phyloP scores from a whole-genome alignment of 37 sponge, comb jelly and placozoan genomes.

The Haliclona indistincta region DNA sequence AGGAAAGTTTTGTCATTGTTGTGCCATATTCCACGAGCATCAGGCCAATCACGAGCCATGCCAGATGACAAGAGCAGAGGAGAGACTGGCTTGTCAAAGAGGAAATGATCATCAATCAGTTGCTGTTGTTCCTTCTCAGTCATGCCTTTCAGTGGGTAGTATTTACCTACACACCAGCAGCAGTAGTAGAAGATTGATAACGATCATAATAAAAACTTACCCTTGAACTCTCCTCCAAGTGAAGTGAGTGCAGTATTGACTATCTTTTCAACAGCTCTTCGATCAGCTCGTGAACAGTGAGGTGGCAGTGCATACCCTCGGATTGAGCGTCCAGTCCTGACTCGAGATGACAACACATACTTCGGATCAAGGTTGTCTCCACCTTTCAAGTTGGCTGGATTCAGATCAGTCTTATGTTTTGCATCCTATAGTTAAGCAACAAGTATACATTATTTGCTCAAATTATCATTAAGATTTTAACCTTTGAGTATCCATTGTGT shows the following conservation, averaged over 20 bases:
- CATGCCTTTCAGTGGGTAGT: conserved; percentile 71
- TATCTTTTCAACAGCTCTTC: conserved; percentile 71
- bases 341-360: conserved; percentile 66
- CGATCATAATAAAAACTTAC: not conserved
- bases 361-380: conserved; percentile 57
- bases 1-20: conserved; percentile 63
- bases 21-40: conserved; percentile 68
- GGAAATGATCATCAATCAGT: conserved; percentile 75
- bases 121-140: conserved; percentile 62
- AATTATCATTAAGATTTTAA: not conserved
- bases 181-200: not conserved
- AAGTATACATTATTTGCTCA: not conserved
- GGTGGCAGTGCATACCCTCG: conserved; percentile 77
- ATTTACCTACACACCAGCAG: conserved; percentile 42
- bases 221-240: conserved; percentile 27
- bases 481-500: conserved; percentile 51
- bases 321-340: conserved; percentile 70
- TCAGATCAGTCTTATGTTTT: conserved; percentile 75
- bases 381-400: conserved; percentile 56
- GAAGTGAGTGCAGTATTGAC: conserved; percentile 12
- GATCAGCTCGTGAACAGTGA: conserved; percentile 54
- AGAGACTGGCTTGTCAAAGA: conserved; percentile 55
- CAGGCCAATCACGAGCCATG: conserved; percentile 74
- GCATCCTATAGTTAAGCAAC: conserved; percentile 15
- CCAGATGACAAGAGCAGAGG: conserved; percentile 36